These are phyloP conservation scores for Myiagra hebetior DNA, from an alignment of 2,113 vertebrate species.

Conservation along the genomic window DNA sequence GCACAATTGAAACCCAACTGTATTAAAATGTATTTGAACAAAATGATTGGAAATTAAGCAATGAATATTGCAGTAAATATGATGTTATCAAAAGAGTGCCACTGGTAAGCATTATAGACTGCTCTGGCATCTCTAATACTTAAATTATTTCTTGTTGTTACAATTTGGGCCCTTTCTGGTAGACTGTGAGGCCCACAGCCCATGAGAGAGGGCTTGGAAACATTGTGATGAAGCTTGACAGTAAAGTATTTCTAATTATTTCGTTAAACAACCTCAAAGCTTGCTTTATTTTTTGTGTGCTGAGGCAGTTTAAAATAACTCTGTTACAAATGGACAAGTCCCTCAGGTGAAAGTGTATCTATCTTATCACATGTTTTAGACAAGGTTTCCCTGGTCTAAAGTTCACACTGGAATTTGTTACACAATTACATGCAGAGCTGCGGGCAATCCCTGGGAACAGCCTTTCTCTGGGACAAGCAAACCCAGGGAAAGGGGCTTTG, in stretches of 20 bases:
- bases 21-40: background rate
- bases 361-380: background rate
- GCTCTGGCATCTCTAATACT: background rate
- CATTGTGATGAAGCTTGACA: slow-evolving; percentile 80
- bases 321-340: background rate
- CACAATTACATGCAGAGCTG: background rate
- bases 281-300: background rate
- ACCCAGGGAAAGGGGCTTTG: background rate
- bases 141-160: background rate
- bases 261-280: background rate
- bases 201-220: slow-evolving; percentile 76
- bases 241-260: slow-evolving; percentile 74
- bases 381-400: background rate
- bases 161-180: slow-evolving; percentile 77
- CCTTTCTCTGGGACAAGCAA: background rate
- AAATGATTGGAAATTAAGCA: background rate
- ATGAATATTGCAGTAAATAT: background rate
- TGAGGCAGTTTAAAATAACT: background rate
- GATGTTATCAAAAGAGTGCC: background rate
- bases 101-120: background rate
- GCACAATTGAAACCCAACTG: background rate
- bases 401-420: background rate
- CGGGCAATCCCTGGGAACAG: background rate
- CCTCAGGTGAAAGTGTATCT: background rate
- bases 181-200: slow-evolving; percentile 77